These are phyloP conservation scores for Harmothoe impar DNA, from an alignment of 2,888 invertebrate genomes.

Conservation along the genomic window DNA sequence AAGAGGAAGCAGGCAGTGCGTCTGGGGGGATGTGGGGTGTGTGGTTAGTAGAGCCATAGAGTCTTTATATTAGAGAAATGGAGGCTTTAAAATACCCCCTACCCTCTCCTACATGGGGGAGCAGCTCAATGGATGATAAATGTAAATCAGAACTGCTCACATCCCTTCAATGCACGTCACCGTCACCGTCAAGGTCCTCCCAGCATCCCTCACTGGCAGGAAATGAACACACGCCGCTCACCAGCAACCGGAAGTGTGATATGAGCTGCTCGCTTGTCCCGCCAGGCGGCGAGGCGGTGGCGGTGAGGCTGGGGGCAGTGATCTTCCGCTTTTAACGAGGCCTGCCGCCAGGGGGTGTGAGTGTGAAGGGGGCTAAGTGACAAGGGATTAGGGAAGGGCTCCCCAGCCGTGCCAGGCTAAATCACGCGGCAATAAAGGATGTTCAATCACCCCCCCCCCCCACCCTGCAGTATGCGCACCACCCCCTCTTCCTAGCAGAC, in stretches of 20 bases:
- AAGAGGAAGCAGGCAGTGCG: no score
- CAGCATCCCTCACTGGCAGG: background rate
- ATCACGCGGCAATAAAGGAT: slow-evolving; percentile 50
- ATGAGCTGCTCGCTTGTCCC: slow-evolving; percentile 36
- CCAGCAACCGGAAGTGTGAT: slow-evolving; percentile 39
- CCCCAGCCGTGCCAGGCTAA: background rate
- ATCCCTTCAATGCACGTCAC: background rate
- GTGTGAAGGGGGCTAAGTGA: slow-evolving; percentile 10
- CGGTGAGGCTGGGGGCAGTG: background rate
- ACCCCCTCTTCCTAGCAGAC: background rate
- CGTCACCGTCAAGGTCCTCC: background rate
- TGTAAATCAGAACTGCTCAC: slow-evolving; percentile 46
- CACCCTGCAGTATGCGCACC: background rate
- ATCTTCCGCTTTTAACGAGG: background rate
- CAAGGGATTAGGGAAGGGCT: background rate
- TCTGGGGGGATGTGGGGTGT: no score
- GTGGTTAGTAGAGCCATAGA: no score
- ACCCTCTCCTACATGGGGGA: no score
- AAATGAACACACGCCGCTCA: slow-evolving; percentile 59
- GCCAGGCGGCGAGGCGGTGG: background rate
- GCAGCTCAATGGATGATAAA: slow-evolving; percentile 35
- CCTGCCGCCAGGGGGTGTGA: background rate
- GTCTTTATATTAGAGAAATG: no score
- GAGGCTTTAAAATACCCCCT: no score
- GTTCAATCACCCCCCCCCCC: slow-evolving; percentile 37